Conservation (phyloP, 37 sponge, comb jelly and placozoan genomes). For the Sycon ciliatum region DNA sequence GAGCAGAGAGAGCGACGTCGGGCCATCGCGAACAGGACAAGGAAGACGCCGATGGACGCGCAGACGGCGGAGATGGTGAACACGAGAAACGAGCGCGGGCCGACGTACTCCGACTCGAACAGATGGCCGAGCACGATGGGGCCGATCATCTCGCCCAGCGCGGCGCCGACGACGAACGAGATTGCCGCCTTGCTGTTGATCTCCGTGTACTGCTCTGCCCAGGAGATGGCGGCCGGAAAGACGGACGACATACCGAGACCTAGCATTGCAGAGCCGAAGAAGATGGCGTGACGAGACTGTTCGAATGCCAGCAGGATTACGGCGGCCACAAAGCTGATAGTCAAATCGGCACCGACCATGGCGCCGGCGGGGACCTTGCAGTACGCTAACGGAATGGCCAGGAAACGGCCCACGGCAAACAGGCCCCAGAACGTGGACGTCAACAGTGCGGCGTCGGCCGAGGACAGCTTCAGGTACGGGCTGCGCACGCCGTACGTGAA, state of each 20-base stretch:
- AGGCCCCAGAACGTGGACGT: conserved; percentile 50
- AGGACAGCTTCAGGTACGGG: conserved; percentile 25
- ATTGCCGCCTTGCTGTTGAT: background rate
- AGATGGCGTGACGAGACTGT: background rate
- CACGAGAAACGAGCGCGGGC: no score
- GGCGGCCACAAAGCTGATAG: background rate
- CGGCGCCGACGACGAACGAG: background rate
- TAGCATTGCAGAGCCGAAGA: background rate
- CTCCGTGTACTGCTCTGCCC: background rate
- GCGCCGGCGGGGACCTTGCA: background rate
- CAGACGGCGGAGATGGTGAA: no score
- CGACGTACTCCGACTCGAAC: no score
- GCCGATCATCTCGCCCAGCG: background rate
- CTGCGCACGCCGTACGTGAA: conserved; percentile 44
- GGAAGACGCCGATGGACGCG: no score
- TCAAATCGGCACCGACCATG: background rate
- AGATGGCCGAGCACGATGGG: background rate
- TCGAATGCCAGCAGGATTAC: background rate
- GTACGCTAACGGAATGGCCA: conserved; percentile 1
- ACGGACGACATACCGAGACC: background rate
- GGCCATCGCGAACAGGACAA: no score
- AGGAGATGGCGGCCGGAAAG: background rate
- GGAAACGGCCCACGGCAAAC: conserved; percentile 36
- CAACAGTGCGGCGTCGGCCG: conserved; percentile 30
- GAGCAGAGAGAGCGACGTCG: no score